These are phyloP conservation scores for Zaprionus davidi DNA, from an alignment of 1,140 invertebrate genomes.

Conservation along the genomic window DNA sequence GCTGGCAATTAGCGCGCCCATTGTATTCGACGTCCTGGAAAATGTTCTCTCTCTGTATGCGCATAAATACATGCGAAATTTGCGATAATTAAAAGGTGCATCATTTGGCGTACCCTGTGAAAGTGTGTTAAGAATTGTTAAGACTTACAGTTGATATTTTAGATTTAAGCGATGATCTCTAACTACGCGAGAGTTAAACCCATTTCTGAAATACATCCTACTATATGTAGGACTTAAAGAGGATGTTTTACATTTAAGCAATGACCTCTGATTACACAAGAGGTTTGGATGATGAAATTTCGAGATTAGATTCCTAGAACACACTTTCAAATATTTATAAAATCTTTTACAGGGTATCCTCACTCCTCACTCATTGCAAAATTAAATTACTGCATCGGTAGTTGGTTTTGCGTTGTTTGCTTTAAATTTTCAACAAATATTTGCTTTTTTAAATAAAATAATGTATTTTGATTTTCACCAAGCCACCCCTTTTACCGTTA, in stretches of 20 bases:
- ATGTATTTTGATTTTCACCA: neutral
- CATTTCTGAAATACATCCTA: neutral
- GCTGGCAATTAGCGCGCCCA: constrained; percentile 51
- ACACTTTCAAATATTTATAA: neutral
- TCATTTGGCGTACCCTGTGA: constrained; percentile 39
- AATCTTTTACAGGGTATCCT: neutral
- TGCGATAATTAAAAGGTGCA: constrained; percentile 63
- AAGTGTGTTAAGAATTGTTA: constrained; percentile 2
- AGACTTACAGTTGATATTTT: neutral
- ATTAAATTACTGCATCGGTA: constrained; percentile 23
- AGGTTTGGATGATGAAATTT: too few relatives aligned
- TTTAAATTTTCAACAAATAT: constrained; percentile 59
- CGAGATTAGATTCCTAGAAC: too few relatives aligned
- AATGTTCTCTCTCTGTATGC: constrained; percentile 23
- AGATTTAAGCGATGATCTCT: neutral
- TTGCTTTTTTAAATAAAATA: constrained; percentile 41
- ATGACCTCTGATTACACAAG: too few relatives aligned
- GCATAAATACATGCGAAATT: constrained; percentile 50
- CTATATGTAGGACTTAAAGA: neutral
- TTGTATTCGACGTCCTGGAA: constrained; percentile 52
- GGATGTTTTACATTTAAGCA: too few relatives aligned
- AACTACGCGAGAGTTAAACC: neutral
- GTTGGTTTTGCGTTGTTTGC: constrained; percentile 36
- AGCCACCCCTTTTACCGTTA: constrained; percentile 13
- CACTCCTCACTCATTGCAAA: constrained; percentile 14